Base-by-base conservation (phyloP, 2,888 invertebrate species). In the Spisula subtruncata region DNA sequence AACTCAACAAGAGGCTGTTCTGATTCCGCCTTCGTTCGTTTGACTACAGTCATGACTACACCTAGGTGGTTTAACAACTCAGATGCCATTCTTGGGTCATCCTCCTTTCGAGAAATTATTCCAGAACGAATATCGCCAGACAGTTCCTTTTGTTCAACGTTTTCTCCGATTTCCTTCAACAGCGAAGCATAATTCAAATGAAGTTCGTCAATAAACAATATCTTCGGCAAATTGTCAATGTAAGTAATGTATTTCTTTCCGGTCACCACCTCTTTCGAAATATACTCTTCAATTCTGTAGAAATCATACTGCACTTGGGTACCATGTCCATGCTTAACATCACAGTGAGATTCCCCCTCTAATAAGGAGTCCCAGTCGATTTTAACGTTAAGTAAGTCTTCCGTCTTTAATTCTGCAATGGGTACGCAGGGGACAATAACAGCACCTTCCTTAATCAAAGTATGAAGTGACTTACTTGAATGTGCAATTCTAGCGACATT, bases 121-220 rank as follows among this genome's bases (percentile, higher is more conserved):
- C 87, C 89, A 51, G 80, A 81, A 25, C 79, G 46, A 2, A 93
- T 89, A n/a, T 92, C 92, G 5, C 80, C 18, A 41, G 92, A 48
- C 0, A 94, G 29, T n/a, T 84, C 66, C n/a, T 83, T 54, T 56
- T 94, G 94, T 18, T 87, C 83, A 14, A 92, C 84, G 25, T 51
- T 81, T 18, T 1, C 32, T 8, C 56, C 79, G 0, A 94, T 18
- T 14, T 93, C 91, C 29, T 84, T 54, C 4, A 92, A 66, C 48
- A 94, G 51, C 5, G 81, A 85, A 2, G 83, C 85, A 81, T 90
- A 93, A 48, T 92, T 93, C 41, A 90, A 92, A 75, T 92, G 93
- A 18, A 94, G 81, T 80, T 94, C 93, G 86, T 94, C 94, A 25
- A 87, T 89, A 71, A 93, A 94, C 0, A 91, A 32, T 2, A 93